Percentiles rank a stretch among this genome's conserved stretches.
These are phyloP conservation scores for Drosophila carrolli DNA, from an alignment of 1,140 invertebrate species.

Conservation along the genomic window DNA sequence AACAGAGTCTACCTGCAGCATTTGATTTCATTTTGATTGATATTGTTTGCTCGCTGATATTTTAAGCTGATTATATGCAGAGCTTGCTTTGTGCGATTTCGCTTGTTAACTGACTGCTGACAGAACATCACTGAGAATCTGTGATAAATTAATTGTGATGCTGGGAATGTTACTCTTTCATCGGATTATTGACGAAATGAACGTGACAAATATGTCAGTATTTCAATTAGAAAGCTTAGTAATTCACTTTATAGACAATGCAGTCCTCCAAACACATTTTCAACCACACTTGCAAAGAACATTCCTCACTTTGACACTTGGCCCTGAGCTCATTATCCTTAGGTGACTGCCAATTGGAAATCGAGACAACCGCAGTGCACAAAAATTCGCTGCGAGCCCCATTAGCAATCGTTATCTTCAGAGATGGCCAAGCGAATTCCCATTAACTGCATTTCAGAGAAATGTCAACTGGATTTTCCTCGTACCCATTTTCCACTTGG, in stretches of 20 bases:
- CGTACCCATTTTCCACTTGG: constrained; percentile 43
- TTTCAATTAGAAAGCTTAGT: neutral
- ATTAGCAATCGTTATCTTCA: constrained; percentile 46
- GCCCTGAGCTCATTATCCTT: constrained; percentile 23
- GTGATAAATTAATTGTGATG: constrained; percentile 4
- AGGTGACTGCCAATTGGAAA: constrained; percentile 21
- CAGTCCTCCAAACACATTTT: too few relatives aligned
- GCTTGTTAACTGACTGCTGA: constrained; percentile 6
- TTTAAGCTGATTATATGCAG: constrained; percentile 66
- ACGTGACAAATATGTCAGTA: neutral
- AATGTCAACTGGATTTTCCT: constrained; percentile 59
- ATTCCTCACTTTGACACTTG: neutral
- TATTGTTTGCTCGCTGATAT: constrained; percentile 67
- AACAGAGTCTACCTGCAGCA: constrained; percentile 17
- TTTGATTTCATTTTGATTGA: constrained; percentile 76
- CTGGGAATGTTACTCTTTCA: neutral
- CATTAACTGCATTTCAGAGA: constrained; percentile 71
- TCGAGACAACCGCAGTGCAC: constrained; percentile 2
- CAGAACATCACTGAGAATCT: neutral
- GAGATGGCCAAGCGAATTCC: constrained; percentile 42
- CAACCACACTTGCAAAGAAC: constrained; percentile 3
- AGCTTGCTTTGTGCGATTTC: constrained; percentile 19
- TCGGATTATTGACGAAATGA: neutral
- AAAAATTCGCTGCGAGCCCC: neutral
- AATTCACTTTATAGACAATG: too few relatives aligned